Percentiles rank a stretch among this genome's conserved stretches.
Evolutionary conservation across 2,888 invertebrate species (phyloP).

Genomic region (Pristionchus japonicus): DNA sequence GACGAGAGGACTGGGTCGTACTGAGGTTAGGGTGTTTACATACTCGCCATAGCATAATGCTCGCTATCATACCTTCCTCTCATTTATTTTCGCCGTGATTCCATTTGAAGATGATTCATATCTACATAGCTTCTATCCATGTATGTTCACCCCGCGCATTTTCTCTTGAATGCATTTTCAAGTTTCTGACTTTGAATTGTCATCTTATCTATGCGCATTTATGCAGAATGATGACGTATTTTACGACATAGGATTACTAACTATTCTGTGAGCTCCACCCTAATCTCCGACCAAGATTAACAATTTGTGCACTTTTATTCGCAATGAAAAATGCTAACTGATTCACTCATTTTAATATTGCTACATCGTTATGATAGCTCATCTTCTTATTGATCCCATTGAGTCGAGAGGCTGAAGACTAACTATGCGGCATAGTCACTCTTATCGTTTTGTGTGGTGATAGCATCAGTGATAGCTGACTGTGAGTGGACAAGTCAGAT

Average conservation of each 20-base stretch:
- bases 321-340: background rate
- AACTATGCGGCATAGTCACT: slow-evolving; percentile 26
- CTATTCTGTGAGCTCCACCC: background rate
- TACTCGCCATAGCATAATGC: too few species aligned
- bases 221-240: background rate
- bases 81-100: background rate
- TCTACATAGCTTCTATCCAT: background rate
- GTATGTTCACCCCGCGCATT: too few species aligned
- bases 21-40: background rate
- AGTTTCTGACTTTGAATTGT: too few species aligned
- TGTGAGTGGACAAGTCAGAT: too few species aligned
- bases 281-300: background rate
- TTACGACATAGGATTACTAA: background rate
- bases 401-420: background rate
- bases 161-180: too few species aligned
- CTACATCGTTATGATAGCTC: too few species aligned
- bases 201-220: too few species aligned
- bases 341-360: background rate
- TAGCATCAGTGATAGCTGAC: slow-evolving; percentile 4
- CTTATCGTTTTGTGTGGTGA: too few species aligned
- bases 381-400: background rate
- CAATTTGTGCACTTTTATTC: too few species aligned
- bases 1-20: slow-evolving; percentile 28
- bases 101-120: background rate
- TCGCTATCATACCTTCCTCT: too few species aligned